Base-by-base conservation (phyloP, 2,113 vertebrate genomes). In the Leiothrix lutea region DNA sequence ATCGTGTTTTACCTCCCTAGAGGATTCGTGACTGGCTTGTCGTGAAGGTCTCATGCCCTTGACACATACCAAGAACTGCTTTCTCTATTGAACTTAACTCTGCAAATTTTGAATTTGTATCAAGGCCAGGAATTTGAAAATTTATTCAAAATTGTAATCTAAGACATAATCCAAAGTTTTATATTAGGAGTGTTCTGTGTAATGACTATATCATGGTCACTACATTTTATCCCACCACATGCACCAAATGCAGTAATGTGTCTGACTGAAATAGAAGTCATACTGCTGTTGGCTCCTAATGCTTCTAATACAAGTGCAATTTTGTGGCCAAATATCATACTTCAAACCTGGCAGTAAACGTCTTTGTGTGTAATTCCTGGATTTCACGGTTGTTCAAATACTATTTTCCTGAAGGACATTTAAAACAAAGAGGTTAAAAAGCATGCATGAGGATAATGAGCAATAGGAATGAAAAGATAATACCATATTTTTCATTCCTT, bases 241-340 rank as follows among this genome's bases (percentile, higher is more conserved):
- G 3, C 14, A 40, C 31, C 11, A 45, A 47, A 31, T 3, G 12
- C 35, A 60, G 12, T 15, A 22, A 57, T 0, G 0, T 23, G 50
- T 86, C 53, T 66, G 65, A 65, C 28, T 70, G 38, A 91, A 75
- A 54, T 0, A 28, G 10, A 53, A 44, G 5, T 28, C 28, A 7
- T 21, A 26, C 20, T 47, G 20, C 14, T 56, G 60, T 33, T 79
- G 33, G 8, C 24, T 66, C 6, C 40, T 40, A 40, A 13, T 38
- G 12, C 3, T 61, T 7, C 28, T 86, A 24, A 62, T 9, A 10
- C 4, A 33, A 35, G 15, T 33, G 12, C 18, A 64, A 25, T 51
- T 85, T 35, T 66, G 8, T 24, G 38, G n/a, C 48, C 14, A 71
- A 80, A 40, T 11, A 9, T 29, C 21, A 7, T 35, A 44, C 12